Base-by-base conservation (phyloP, 2,113 vertebrate genomes). In the human (Homo sapiens) region DNA sequence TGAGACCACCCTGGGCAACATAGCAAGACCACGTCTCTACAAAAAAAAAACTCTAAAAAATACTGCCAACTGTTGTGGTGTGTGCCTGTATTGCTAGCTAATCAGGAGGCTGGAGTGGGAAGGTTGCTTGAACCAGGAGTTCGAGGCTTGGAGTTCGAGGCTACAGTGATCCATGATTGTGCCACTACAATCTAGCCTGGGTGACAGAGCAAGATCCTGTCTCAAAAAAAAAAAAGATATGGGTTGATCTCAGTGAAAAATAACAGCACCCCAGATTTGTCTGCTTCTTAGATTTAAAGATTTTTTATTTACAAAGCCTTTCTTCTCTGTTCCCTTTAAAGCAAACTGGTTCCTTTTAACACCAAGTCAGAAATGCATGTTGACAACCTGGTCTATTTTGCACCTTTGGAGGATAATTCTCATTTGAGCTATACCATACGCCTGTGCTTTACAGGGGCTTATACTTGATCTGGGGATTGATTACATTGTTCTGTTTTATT, bases 241-340 rank as follows among this genome's bases (percentile, higher is more conserved):
- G 3, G 17, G 35, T 57, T 17, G 1, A 35, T 45, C 68, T 89
- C 5, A 5, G 35, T 52, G 61, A 89, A 96, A 96, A 92, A 88
- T 79, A 50, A n/a, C 5, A 78, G 35, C 20, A 61, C 6, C 9
- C 9, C 0, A 38, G 11, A 52, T 81, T 89, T 25, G 2, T 18
- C 57, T 70, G 35, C 79, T 83, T 45, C 93, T 95, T 32, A 89
- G 35, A 70, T 93, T 83, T 86, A 93, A 93, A 95, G 52, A 23
- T 43, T 96, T 64, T 89, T 78, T 32, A 18, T 72, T 91, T 88
- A 50, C 5, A 64, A 66, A 30, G 18, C 55, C 18, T 89, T 81
- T 93, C 32, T 87, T 81, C 5, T 43, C n/a, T 89, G 18, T 78
- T 66, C 13, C 40, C 32, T 92, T 90, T 90, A 55, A 92, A 84